A percentile compares a stretch with the other conserved stretches of the same genome.
phyloP scores from a whole-genome alignment of 2,113 vertebrate genomes.

The Myiozetetes cayanensis region DNA sequence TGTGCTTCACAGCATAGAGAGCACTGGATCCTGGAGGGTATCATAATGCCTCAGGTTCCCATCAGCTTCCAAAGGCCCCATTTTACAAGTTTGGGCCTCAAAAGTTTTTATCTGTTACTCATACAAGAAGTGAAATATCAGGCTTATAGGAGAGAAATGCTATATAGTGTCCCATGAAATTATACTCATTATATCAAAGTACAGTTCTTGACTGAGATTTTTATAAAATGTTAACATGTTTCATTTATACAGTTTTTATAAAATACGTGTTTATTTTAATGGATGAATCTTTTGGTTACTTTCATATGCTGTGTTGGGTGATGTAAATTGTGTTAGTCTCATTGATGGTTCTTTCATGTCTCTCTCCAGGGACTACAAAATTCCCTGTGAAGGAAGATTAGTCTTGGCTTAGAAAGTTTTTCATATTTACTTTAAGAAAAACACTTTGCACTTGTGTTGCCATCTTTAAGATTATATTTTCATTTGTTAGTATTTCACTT shows the following conservation, averaged over 20 bases:
- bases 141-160: neutral
- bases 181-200: neutral
- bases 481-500: neutral
- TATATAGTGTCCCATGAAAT: neutral
- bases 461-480: neutral
- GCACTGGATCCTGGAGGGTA: neutral
- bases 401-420: neutral
- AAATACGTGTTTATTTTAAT: neutral
- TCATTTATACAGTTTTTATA: neutral
- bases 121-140: neutral
- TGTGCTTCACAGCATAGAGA: neutral
- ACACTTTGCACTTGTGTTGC: neutral
- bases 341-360: neutral
- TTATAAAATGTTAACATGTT: neutral
- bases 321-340: neutral
- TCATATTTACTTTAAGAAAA: neutral
- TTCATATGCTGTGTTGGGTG: neutral
- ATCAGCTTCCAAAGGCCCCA: neutral
- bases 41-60: neutral
- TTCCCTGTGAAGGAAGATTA: neutral
- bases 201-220: neutral
- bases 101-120: neutral
- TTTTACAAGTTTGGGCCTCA: neutral
- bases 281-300: neutral
- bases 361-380: neutral